phyloP scores from a whole-genome alignment of 2,888 invertebrate genomes.

The Lysandra coridon region DNA sequence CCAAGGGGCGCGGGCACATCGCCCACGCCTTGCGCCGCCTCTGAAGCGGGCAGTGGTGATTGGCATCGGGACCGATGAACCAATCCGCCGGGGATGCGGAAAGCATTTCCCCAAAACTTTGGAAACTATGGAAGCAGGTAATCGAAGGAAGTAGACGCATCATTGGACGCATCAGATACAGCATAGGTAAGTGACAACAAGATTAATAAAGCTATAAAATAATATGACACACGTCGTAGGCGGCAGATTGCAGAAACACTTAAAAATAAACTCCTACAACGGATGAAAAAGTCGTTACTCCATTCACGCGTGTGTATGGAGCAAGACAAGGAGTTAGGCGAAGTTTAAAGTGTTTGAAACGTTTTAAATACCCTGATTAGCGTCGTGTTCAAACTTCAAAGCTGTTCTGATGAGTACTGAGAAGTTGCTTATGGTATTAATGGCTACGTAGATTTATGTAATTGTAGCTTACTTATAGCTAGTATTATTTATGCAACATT shows the following conservation, averaged over 20 bases:
- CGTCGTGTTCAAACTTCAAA: neutral
- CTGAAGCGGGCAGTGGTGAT: too few species aligned
- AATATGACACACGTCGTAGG: neutral
- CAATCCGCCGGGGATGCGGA: too few species aligned
- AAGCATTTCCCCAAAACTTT: too few species aligned
- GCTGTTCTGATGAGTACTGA: constrained; percentile 1
- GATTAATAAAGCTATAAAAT: too few species aligned
- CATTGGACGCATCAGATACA: too few species aligned
- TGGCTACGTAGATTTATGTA: neutral
- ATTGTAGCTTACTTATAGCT: neutral
- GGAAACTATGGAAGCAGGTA: too few species aligned
- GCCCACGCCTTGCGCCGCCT: too few species aligned
- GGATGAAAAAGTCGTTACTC: neutral
- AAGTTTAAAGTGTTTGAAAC: constrained; percentile 9
- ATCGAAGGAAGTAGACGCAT: too few species aligned
- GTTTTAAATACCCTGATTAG: neutral
- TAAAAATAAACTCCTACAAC: neutral
- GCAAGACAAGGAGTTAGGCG: neutral
- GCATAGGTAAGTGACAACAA: too few species aligned
- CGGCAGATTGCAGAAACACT: neutral
- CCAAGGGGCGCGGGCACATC: too few species aligned
- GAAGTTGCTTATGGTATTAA: neutral
- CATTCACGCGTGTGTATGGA: constrained; percentile 1
- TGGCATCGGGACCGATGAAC: too few species aligned
- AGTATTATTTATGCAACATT: neutral